Evolutionary conservation across 1,140 invertebrate genomes (phyloP).

Genomic region (Aphaenogaster floridana): DNA sequence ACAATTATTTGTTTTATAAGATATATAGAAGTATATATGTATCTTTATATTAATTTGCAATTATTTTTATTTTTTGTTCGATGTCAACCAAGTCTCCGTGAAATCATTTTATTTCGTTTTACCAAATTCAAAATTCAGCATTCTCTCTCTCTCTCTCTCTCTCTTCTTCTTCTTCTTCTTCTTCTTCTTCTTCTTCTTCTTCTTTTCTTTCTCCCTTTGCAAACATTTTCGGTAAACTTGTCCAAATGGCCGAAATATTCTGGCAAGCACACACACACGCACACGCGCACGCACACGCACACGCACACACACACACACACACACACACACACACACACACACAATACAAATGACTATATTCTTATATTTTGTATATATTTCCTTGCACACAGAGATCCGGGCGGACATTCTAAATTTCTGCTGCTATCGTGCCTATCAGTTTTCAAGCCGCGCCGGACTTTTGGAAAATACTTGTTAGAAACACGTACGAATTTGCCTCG

Average conservation of each 20-base stretch:
- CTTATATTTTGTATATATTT: neutral
- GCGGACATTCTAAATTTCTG: conserved; percentile 13
- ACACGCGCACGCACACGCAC: too few species aligned
- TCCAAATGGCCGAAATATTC: neutral
- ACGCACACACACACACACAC: too few species aligned
- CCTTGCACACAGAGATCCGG: neutral
- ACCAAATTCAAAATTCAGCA: neutral
- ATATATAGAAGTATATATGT: neutral
- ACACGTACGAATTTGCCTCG: conserved; percentile 28
- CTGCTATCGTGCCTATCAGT: neutral
- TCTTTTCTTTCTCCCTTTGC: neutral
- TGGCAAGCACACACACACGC: too few species aligned
- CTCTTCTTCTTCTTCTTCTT: too few species aligned
- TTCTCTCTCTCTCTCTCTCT: neutral
- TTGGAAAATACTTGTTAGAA: conserved; percentile 27
- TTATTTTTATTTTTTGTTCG: neutral
- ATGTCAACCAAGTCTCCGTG: neutral
- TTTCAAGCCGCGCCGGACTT: neutral
- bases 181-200: too few species aligned
- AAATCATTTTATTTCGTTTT: neutral
- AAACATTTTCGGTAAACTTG: neutral
- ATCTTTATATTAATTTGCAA: neutral
- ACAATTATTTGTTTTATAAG: neutral
- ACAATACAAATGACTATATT: neutral
- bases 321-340: too few species aligned